phyloP scores from a whole-genome alignment of 2,797 vertebrate genomes.

The Notolepis coatsorum region DNA sequence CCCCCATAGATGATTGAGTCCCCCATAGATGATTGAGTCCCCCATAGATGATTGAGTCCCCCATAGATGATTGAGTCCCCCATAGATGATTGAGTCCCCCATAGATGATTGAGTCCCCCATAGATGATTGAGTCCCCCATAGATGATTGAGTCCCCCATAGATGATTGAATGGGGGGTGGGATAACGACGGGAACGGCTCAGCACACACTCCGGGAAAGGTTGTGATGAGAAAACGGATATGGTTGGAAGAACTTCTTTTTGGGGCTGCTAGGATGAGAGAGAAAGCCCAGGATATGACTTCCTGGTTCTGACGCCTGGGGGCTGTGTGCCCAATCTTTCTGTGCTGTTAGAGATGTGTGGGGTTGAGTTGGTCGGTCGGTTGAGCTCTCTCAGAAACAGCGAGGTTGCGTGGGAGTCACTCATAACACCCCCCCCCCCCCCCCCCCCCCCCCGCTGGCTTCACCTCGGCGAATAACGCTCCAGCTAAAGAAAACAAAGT shows the following conservation, averaged over 20 bases:
- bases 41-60: conserved; percentile 48
- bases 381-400: neutral
- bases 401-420: too few relatives aligned
- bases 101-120: conserved; percentile 53
- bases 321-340: conserved; percentile 20
- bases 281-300: conserved; percentile 35
- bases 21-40: too few relatives aligned
- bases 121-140: too few relatives aligned
- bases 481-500: neutral
- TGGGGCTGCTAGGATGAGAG: conserved; percentile 24
- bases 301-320: conserved; percentile 17
- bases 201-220: conserved; percentile 40
- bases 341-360: conserved; percentile 38
- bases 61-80: too few relatives aligned
- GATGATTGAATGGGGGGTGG: conserved; percentile 40
- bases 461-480: conserved; percentile 4
- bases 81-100: too few relatives aligned
- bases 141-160: too few relatives aligned
- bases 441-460: neutral
- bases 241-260: conserved; percentile 58
- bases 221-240: conserved; percentile 64
- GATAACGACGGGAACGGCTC: conserved; percentile 60
- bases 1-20: conserved; percentile 50
- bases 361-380: neutral
- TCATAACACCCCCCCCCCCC: too few relatives aligned